phyloP scores from a whole-genome alignment of 1,140 invertebrate genomes.

The Agrypnia vestita region DNA sequence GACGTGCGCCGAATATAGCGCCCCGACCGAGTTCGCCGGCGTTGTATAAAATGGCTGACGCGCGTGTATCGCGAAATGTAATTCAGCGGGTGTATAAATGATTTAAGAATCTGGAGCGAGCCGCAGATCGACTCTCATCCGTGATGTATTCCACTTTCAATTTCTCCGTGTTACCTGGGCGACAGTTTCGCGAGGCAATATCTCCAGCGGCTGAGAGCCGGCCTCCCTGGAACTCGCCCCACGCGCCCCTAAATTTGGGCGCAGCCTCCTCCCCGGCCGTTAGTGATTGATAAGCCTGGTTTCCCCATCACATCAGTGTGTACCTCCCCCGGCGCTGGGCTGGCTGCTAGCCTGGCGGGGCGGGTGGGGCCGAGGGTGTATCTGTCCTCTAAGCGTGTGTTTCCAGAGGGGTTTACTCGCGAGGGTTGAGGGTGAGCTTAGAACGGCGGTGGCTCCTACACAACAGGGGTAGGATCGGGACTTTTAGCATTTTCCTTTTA shows the following conservation, averaged over 20 bases:
- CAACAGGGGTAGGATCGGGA: slow-evolving; percentile 16
- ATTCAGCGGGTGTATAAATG: slow-evolving; percentile 12
- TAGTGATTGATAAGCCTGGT: slow-evolving; percentile 60
- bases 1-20: too few relatives aligned
- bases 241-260: slow-evolving; percentile 12
- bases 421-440: slow-evolving; percentile 45
- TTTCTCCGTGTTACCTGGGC: slow-evolving; percentile 20
- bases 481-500: not conserved
- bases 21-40: not conserved
- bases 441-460: slow-evolving; percentile 12
- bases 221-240: too few relatives aligned
- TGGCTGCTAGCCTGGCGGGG: not conserved
- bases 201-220: not conserved
- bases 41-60: slow-evolving; percentile 15
- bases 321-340: not conserved
- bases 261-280: slow-evolving; percentile 33
- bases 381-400: slow-evolving; percentile 45
- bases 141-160: not conserved
- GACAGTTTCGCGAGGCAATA: not conserved
- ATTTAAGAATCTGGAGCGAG: slow-evolving; percentile 3
- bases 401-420: slow-evolving; percentile 37
- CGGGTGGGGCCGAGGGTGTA: not conserved
- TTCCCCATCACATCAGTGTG: slow-evolving; percentile 44
- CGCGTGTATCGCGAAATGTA: slow-evolving; percentile 1
- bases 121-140: slow-evolving; percentile 1